A percentile compares a stretch with the other conserved stretches of the same genome.
Evolutionary conservation across 2,113 vertebrate genomes (phyloP).

Genomic region (Caranx melampygus): DNA sequence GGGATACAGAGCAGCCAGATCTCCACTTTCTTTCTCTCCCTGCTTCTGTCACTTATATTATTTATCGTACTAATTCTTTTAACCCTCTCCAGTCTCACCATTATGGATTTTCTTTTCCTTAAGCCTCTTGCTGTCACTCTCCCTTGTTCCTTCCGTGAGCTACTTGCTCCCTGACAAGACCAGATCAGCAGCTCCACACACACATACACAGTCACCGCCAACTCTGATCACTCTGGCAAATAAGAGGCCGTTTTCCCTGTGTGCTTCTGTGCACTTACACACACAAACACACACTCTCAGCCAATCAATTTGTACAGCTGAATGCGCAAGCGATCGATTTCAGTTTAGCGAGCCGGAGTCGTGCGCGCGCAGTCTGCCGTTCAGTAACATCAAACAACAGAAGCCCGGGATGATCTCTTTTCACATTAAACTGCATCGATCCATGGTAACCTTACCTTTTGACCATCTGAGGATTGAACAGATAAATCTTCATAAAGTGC

Average conservation of each 20-base stretch:
- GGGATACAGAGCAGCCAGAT: too few species aligned
- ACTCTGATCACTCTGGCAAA: constrained; percentile 15
- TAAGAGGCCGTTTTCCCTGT: constrained; percentile 11
- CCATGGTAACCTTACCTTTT: constrained; percentile 88
- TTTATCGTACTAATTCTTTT: not conserved
- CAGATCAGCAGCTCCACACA: constrained; percentile 1
- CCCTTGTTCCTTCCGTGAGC: not conserved
- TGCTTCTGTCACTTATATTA: not conserved
- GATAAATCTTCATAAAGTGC: constrained; percentile 98
- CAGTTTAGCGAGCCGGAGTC: constrained; percentile 47
- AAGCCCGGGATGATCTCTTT: constrained; percentile 12
- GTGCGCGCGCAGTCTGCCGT: constrained; percentile 1
- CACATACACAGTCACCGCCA: constrained; percentile 6
- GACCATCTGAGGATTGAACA: constrained; percentile 98
- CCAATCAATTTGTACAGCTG: constrained; percentile 43
- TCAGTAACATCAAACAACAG: constrained; percentile 23
- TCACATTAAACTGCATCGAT: constrained; percentile 30
- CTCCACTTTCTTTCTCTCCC: not conserved
- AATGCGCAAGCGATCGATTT: constrained; percentile 52
- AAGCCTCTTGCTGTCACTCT: not conserved
- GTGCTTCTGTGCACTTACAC: constrained; percentile 2
- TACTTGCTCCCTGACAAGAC: constrained; percentile 5
- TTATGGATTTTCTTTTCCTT: not conserved
- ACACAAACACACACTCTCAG: constrained; percentile 2
- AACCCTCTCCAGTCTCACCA: not conserved